Evolutionary conservation across 2,797 vertebrate genomes (phyloP), one percentile per base, ranked within the genome.

Genomic region (Pantherophis alleghaniensis): DNA sequence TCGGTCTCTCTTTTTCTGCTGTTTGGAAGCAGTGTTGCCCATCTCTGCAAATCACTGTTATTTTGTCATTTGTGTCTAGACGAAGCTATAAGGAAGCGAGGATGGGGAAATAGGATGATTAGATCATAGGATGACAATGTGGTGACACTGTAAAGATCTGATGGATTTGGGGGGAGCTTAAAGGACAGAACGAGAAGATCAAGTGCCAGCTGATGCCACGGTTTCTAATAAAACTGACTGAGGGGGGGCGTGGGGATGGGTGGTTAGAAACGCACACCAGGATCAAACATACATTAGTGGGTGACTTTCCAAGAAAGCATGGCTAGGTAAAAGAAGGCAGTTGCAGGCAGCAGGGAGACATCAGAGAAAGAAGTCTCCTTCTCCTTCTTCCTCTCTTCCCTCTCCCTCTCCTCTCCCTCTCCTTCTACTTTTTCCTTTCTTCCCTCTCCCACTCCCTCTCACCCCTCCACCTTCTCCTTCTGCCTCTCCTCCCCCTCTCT

Each of bases 41-140:
- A 60, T 90, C 91, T 91, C 90, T 91, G 94, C 42, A 94, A 95
- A 96, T 90, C 88, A 89, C 89, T 91, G 37, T n/a, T 7, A 18
- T 91, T 93, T 90, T 74, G 91, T 92, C 91, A 55, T 83, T 94
- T 92, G 55, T 92, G 59, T 63, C 57, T 89, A 90, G 92, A 89
- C 91, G 93, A 95, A 88, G 91, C 11, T 83, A 57, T 1, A 10
- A 47, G 28, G 1, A 32, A n/a, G 32, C 7, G 18, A 83, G 47
- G 57, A 74, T 13, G 87, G 28, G n/a, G 42, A 57, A 94, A n/a
- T 55, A 90, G 91, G 91, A 93, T 88, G 90, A 63, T 61, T 87
- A 20, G 89, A 47, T 83, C 74, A 47, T 89, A 47, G 37, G 89
- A 87, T 0, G 0, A 91, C 88, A 94, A 59, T 93, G 93, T 13